Conservation (phyloP, 2,113 vertebrate genomes). For the Percina caprodes region DNA sequence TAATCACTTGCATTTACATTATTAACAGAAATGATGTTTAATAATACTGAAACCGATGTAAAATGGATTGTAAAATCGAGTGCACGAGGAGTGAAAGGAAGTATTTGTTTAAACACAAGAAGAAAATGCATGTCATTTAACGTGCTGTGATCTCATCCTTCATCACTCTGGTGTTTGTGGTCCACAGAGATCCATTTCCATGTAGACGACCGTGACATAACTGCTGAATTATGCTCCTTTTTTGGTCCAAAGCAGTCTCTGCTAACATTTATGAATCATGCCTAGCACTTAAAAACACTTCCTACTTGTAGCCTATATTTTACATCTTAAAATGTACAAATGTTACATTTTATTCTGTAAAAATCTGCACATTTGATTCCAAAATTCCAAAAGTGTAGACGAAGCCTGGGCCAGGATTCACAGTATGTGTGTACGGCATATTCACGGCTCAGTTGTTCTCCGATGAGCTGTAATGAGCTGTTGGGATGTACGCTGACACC, state of each 20-base stretch:
- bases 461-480: conserved; percentile 58
- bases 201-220: conserved; percentile 5
- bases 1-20: neutral
- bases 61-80: neutral
- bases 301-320: neutral
- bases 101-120: neutral
- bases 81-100: neutral
- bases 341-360: neutral
- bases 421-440: neutral
- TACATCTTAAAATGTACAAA: neutral
- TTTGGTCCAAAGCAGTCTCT: too few relatives aligned
- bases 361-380: neutral
- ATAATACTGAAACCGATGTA: neutral
- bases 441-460: neutral
- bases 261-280: neutral
- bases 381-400: neutral
- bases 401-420: neutral
- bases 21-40: neutral
- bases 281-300: neutral
- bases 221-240: too few relatives aligned
- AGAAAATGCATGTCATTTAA: neutral
- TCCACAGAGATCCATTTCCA: conserved; percentile 16
- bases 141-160: neutral
- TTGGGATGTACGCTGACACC: conserved; percentile 31
- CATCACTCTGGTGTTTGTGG: conserved; percentile 12